phyloP scores from a whole-genome alignment of 2,888 invertebrate species.

The Agrochola litura region DNA sequence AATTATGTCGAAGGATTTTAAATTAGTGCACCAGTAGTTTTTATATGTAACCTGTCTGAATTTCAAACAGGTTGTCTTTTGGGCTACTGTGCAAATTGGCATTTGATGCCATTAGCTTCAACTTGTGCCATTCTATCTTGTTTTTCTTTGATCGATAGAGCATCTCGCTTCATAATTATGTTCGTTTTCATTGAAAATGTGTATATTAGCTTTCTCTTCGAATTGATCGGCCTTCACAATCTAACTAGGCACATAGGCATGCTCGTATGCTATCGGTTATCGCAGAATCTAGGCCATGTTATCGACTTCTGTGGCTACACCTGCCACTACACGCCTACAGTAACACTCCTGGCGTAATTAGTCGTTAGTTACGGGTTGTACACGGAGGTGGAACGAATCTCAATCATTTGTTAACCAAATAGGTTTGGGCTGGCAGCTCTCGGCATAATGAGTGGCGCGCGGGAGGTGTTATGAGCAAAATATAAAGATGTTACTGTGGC shows the following conservation, averaged over 20 bases:
- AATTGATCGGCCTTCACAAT: slow-evolving; percentile 51
- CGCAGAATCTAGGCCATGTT: slow-evolving; percentile 77
- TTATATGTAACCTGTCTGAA: slow-evolving; percentile 43
- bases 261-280: slow-evolving; percentile 55
- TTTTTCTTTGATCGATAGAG: slow-evolving; percentile 16
- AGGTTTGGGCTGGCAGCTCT: slow-evolving; percentile 36
- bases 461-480: slow-evolving; percentile 35
- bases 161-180: slow-evolving; percentile 2
- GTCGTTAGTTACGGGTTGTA: slow-evolving; percentile 65
- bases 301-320: slow-evolving; percentile 71
- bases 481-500: slow-evolving; percentile 15
- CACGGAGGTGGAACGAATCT: slow-evolving; percentile 63
- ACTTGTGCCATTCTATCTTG: not conserved
- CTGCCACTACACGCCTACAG: slow-evolving; percentile 63
- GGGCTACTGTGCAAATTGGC: slow-evolving; percentile 43
- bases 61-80: slow-evolving; percentile 41
- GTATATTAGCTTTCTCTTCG: slow-evolving; percentile 19
- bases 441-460: slow-evolving; percentile 35
- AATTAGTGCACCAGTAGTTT: slow-evolving; percentile 49
- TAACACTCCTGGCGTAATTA: slow-evolving; percentile 62
- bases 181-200: slow-evolving; percentile 11
- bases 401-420: slow-evolving; percentile 69
- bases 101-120: slow-evolving; percentile 28
- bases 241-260: slow-evolving; percentile 29
- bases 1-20: slow-evolving; percentile 51